phyloP scores from a whole-genome alignment of 2,113 vertebrate genomes.

The Axis porcinus region DNA sequence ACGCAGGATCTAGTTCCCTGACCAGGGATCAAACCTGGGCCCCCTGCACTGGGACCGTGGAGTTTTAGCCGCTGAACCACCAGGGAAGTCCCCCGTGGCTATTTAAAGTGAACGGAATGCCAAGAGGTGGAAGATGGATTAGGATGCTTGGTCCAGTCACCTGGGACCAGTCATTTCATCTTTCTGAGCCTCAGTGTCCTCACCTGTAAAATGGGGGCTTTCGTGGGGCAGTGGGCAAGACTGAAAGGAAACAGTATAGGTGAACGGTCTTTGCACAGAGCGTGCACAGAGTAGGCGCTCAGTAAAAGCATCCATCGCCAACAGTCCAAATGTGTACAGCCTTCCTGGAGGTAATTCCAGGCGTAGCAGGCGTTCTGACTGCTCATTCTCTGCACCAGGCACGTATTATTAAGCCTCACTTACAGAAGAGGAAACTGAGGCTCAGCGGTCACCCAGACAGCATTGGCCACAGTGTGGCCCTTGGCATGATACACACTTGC shows the following conservation, averaged over 20 bases:
- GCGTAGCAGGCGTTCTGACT: background rate
- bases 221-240: rapidly evolving
- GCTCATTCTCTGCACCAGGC: too few species aligned
- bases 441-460: background rate
- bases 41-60: background rate
- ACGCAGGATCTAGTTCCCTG: background rate
- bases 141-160: background rate
- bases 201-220: background rate
- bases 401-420: background rate
- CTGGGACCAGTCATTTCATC: background rate
- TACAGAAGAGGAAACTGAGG: background rate
- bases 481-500: background rate
- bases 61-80: background rate
- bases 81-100: background rate
- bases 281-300: background rate
- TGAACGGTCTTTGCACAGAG: background rate
- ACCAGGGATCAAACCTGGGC: background rate
- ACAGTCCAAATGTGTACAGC: background rate
- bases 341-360: background rate
- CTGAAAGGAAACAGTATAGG: background rate
- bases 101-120: background rate
- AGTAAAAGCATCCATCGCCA: background rate
- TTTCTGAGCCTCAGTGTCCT: background rate
- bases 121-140: background rate
- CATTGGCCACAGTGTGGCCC: background rate